A percentile compares a stretch with the other conserved stretches of the same genome.
These are phyloP conservation scores for Drosophila biarmipes DNA, from an alignment of 1,140 invertebrate species.

Conservation along the genomic window DNA sequence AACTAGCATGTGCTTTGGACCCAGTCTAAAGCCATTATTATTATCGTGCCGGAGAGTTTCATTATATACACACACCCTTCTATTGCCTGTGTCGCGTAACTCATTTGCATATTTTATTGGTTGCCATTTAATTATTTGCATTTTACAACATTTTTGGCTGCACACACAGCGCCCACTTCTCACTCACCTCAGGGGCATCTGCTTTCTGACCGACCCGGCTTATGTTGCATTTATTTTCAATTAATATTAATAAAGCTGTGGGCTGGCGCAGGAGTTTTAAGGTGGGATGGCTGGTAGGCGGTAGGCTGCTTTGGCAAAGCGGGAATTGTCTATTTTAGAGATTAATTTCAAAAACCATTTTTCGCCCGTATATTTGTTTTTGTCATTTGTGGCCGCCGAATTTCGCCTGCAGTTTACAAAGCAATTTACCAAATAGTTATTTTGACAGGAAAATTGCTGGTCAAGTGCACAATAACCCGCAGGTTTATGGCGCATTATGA, in stretches of 20 bases:
- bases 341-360: slow-evolving; percentile 67
- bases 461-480: slow-evolving; percentile 13
- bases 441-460: slow-evolving; percentile 56
- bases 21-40: neutral
- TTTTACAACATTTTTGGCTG: slow-evolving; percentile 68
- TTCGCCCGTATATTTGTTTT: slow-evolving; percentile 18
- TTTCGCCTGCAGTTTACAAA: slow-evolving; percentile 52
- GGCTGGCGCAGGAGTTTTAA: neutral
- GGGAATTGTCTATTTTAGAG: slow-evolving; percentile 38
- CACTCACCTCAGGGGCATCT: slow-evolving; percentile 12
- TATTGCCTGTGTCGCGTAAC: slow-evolving; percentile 47
- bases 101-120: slow-evolving; percentile 83
- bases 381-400: slow-evolving; percentile 23
- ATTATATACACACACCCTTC: neutral
- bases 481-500: slow-evolving; percentile 45
- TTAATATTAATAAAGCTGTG: slow-evolving; percentile 78
- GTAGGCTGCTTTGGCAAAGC: neutral
- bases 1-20: neutral
- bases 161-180: neutral
- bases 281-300: neutral
- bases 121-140: slow-evolving; percentile 81
- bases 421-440: slow-evolving; percentile 75
- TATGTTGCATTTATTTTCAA: slow-evolving; percentile 81
- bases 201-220: slow-evolving; percentile 61
- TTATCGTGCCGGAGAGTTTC: neutral